Conservation (phyloP, 53 echinoderm and acorn worm species). For the Mesocentrotus franciscanus region DNA sequence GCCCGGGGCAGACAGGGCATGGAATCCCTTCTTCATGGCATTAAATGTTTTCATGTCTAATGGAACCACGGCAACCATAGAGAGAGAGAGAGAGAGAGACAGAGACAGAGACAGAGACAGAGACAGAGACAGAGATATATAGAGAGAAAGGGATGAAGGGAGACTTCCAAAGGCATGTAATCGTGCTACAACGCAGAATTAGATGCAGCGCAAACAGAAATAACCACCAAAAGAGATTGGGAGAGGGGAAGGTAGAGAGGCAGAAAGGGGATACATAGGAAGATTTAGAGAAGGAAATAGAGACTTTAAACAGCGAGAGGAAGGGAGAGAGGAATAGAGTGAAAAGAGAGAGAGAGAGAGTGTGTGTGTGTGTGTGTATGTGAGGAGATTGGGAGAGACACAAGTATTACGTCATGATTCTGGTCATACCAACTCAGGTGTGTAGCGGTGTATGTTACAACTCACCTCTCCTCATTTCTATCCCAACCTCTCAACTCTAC, state of each 20-base stretch:
- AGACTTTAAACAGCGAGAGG: neutral
- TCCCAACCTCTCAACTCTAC: neutral
- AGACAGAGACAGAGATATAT: neutral
- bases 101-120: neutral
- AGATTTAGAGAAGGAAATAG: neutral
- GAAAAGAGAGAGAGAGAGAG: constrained; percentile 27
- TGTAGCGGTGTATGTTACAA: neutral
- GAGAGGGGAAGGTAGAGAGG: neutral
- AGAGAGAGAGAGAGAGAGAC: neutral
- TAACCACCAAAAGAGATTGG: neutral
- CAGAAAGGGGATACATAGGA: neutral
- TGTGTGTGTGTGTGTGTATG: neutral
- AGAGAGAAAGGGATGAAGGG: neutral
- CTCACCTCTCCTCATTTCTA: neutral
- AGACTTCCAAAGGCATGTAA: neutral
- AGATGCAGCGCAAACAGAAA: constrained; percentile 29
- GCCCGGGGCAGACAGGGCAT: constrained; percentile 2
- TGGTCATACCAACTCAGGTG: constrained; percentile 28
- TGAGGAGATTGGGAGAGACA: neutral
- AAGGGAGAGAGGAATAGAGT: neutral
- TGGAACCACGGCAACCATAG: constrained; percentile 44
- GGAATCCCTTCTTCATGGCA: constrained; percentile 14
- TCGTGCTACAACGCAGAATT: neutral
- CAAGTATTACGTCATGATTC: constrained; percentile 5
- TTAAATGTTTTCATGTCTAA: constrained; percentile 12